These are phyloP conservation scores for Rhadinocentrus ornatus DNA, from an alignment of 2,797 vertebrate species.

Conservation along the genomic window DNA sequence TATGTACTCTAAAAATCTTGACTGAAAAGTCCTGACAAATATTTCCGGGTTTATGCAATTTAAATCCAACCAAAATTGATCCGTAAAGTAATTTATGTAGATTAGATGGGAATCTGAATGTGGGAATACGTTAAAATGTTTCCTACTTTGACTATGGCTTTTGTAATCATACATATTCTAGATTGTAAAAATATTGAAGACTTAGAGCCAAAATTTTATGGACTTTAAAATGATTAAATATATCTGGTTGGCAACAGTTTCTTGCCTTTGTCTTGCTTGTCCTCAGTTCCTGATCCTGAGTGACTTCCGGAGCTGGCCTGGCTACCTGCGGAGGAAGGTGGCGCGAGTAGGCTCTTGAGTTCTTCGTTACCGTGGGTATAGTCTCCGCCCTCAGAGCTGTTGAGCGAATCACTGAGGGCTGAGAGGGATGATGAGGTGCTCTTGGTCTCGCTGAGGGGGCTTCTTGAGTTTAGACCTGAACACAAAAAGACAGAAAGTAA, in stretches of 20 bases:
- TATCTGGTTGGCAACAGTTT: conserved; percentile 5
- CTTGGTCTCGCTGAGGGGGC: conserved; percentile 92
- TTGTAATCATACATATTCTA: conserved; percentile 1
- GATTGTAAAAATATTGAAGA: not conserved
- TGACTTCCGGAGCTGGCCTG: conserved; percentile 90
- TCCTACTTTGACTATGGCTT: conserved; percentile 2
- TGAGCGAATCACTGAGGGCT: conserved; percentile 96
- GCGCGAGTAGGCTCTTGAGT: conserved; percentile 91
- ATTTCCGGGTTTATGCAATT: not conserved
- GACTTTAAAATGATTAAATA: not conserved
- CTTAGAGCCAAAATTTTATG: not conserved
- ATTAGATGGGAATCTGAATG: no score
- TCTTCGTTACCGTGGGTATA: conserved; percentile 88
- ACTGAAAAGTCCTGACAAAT: not conserved
- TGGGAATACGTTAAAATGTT: conserved; percentile 1
- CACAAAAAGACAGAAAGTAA: conserved; percentile 1
- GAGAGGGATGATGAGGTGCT: conserved; percentile 97
- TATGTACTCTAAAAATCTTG: not conserved
- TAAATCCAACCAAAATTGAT: not conserved
- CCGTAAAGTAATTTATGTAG: no score
- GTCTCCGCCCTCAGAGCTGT: conserved; percentile 94
- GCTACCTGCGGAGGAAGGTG: conserved; percentile 90
- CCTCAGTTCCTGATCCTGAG: conserved; percentile 89
- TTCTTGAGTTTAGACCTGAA: conserved; percentile 83
- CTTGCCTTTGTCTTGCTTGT: conserved; percentile 95